Conservation (phyloP, 2,797 vertebrate genomes). For the Synanceia verrucosa region DNA sequence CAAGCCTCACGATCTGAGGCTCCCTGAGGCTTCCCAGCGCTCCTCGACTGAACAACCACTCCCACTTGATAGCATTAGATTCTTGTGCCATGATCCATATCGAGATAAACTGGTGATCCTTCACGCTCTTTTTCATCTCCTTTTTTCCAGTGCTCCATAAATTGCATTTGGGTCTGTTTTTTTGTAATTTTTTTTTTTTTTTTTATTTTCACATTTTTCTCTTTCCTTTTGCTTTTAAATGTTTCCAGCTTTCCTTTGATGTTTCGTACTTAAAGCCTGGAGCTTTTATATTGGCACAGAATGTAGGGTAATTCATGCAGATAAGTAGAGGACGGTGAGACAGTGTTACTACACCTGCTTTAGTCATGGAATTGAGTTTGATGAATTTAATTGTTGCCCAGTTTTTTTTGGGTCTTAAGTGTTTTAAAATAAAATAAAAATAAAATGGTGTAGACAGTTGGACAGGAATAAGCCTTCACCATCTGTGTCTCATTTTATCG, state of each 20-base stretch:
- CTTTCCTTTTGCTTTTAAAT: slow-evolving; percentile 31
- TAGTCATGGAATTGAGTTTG: slow-evolving; percentile 33
- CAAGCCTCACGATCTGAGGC: slow-evolving; percentile 49
- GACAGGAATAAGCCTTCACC: slow-evolving; percentile 20
- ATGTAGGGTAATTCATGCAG: slow-evolving; percentile 49
- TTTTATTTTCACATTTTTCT: neutral
- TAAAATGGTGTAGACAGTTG: slow-evolving; percentile 28
- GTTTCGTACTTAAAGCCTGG: slow-evolving; percentile 38
- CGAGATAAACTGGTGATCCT: slow-evolving; percentile 47
- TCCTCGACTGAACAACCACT: slow-evolving; percentile 58
- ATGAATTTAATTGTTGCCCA: slow-evolving; percentile 32
- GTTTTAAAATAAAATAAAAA: slow-evolving; percentile 5
- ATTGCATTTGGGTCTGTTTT: slow-evolving; percentile 19
- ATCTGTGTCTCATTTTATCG: slow-evolving; percentile 38
- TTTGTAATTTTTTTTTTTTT: neutral
- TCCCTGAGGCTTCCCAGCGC: slow-evolving; percentile 59
- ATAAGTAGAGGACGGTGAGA: slow-evolving; percentile 39
- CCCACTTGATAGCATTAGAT: slow-evolving; percentile 64
- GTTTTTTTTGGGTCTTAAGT: slow-evolving; percentile 28
- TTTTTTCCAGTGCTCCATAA: slow-evolving; percentile 19
- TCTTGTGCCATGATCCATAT: slow-evolving; percentile 62
- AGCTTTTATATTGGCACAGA: slow-evolving; percentile 52
- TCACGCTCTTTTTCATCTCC: slow-evolving; percentile 36
- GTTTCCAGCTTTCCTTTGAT: slow-evolving; percentile 44
- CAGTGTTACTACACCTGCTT: slow-evolving; percentile 25